Evolutionary conservation across 35 echinoderm and acorn worm genomes (phyloP).

Genomic region (Hemicentrotus pulcherrimus): DNA sequence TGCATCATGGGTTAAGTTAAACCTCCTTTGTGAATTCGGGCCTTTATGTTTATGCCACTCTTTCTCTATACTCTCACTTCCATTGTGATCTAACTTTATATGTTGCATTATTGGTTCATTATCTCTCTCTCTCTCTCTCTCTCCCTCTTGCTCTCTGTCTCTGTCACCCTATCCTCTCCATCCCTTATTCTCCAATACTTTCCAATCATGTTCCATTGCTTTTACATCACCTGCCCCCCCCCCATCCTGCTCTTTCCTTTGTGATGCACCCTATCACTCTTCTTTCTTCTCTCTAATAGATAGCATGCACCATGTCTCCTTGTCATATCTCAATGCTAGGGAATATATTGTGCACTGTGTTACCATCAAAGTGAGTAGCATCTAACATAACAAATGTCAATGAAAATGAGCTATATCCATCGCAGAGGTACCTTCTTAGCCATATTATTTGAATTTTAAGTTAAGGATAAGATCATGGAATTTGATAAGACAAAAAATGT

Average conservation of each 20-base stretch:
- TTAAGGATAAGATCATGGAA: not conserved
- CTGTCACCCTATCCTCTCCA: not conserved
- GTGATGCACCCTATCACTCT: not conserved
- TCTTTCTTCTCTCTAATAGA: conserved; percentile 52
- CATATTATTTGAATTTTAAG: not conserved
- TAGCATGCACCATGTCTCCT: conserved; percentile 61
- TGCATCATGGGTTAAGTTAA: too few species aligned
- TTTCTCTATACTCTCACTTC: too few species aligned
- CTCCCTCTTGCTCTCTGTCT: not conserved
- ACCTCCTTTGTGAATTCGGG: too few species aligned
- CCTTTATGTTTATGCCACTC: too few species aligned
- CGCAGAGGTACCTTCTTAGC: not conserved
- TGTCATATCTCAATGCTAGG: conserved; percentile 86
- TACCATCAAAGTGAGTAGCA: conserved; percentile 84
- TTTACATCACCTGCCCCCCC: not conserved
- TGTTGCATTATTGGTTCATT: too few species aligned
- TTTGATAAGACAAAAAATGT: too few species aligned
- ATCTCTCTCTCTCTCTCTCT: not conserved
- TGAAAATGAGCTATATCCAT: not conserved
- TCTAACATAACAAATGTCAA: not conserved
- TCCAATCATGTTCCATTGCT: not conserved
- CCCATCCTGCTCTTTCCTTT: not conserved
- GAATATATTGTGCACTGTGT: conserved; percentile 61
- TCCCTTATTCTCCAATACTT: not conserved
- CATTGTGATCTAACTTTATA: too few species aligned